Evolutionary conservation across 2,888 invertebrate genomes (phyloP).

Genomic region (Pyralis farinalis): DNA sequence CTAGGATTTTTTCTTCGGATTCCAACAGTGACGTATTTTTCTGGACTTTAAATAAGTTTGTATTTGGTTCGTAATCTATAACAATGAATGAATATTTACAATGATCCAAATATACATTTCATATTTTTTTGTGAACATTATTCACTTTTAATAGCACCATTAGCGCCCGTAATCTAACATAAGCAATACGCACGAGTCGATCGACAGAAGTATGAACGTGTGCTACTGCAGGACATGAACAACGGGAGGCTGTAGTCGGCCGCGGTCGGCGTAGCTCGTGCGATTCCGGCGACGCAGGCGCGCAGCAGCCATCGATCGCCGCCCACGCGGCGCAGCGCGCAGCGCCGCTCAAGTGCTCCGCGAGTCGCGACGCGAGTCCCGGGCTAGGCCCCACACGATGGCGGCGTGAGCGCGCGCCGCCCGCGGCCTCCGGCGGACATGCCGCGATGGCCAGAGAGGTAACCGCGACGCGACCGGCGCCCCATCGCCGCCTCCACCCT

Average conservation of each 20-base stretch:
- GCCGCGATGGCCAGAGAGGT: conserved; percentile 89
- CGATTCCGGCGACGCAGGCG: conserved; percentile 49
- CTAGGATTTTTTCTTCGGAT: too few relatives aligned
- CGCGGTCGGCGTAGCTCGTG: conserved; percentile 40
- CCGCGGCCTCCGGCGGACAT: conserved; percentile 83
- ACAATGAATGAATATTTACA: too few relatives aligned
- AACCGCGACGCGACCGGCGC: conserved; percentile 61
- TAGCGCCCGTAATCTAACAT: too few relatives aligned
- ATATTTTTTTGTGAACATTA: too few relatives aligned
- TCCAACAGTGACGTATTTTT: too few relatives aligned
- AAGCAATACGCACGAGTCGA: too few relatives aligned
- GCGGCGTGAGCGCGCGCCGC: conserved; percentile 79
- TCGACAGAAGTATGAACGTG: not conserved
- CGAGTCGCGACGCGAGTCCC: conserved; percentile 70
- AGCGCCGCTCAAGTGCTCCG: conserved; percentile 61
- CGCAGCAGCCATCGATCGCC: conserved; percentile 54
- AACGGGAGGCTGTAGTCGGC: conserved; percentile 24
- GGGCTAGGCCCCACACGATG: conserved; percentile 71
- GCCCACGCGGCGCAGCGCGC: conserved; percentile 60
- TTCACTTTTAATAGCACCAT: too few relatives aligned
- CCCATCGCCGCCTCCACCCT: conserved; percentile 42
- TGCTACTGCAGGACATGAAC: not conserved
- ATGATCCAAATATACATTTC: too few relatives aligned
- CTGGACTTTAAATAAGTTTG: too few relatives aligned
- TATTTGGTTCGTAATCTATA: too few relatives aligned